These are phyloP conservation scores for Heliopora coerulea DNA, from an alignment of 92 coral and sea anemone genomes.

Conservation along the genomic window DNA sequence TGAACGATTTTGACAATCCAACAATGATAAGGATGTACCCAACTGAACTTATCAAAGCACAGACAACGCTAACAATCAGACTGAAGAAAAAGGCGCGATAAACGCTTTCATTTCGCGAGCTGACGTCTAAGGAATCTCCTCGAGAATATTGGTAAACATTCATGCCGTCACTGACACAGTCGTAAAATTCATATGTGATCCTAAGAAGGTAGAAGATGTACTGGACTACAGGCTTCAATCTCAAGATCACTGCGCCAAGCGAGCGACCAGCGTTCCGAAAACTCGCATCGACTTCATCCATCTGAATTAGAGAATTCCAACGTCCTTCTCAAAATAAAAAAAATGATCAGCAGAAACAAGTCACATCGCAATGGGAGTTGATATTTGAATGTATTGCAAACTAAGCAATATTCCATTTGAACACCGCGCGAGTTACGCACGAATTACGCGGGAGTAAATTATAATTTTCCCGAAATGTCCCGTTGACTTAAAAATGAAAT, in stretches of 20 bases:
- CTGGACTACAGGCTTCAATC: constrained; percentile 6
- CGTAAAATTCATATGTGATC: constrained; percentile 39
- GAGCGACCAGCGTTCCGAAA: constrained; percentile 17
- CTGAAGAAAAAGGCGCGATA: constrained; percentile 38
- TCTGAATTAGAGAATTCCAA: background rate
- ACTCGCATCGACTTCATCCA: constrained; percentile 10
- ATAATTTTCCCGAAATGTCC: background rate
- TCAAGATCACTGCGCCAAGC: background rate
- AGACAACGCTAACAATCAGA: constrained; percentile 32
- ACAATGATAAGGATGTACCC: constrained; percentile 16
- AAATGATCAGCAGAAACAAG: too few relatives aligned
- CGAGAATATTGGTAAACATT: constrained; percentile 12
- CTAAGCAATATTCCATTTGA: background rate
- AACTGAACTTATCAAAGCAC: constrained; percentile 21
- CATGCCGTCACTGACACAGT: constrained; percentile 33
- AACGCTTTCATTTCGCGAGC: constrained; percentile 6
- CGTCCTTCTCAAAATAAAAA: too few relatives aligned
- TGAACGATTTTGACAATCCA: constrained; percentile 22
- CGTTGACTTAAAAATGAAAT: too few relatives aligned
- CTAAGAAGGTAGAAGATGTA: constrained; percentile 1
- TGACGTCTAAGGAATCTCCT: constrained; percentile 36
- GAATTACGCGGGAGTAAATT: background rate
- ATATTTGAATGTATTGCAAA: too few relatives aligned
- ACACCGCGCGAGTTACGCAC: constrained; percentile 3
- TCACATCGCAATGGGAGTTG: too few relatives aligned